A percentile compares a stretch with the other conserved stretches of the same genome.
Conservation (phyloP, 2,797 vertebrate genomes). For the Megaceryle alcyon region DNA sequence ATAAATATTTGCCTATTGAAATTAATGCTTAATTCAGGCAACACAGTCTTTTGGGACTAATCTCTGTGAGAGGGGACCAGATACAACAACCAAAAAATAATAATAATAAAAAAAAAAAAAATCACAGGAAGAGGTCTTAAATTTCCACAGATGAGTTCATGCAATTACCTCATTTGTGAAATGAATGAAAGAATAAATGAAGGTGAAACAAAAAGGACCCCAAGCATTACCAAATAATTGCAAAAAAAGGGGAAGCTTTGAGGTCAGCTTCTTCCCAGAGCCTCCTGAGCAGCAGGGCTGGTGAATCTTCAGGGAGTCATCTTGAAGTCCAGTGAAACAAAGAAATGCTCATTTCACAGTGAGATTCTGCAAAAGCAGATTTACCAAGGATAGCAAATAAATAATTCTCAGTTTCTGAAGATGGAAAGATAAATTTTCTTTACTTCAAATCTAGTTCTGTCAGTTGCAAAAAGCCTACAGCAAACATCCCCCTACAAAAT, state of each 20-base stretch:
- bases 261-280: not conserved
- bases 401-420: conserved; percentile 15
- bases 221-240: not conserved
- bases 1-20: conserved; percentile 41
- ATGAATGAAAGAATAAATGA: not conserved
- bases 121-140: not conserved
- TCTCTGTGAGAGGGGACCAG: not conserved
- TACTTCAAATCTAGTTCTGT: not conserved
- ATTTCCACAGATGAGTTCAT: not conserved
- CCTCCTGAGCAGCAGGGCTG: not conserved
- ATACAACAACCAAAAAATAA: not conserved
- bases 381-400: conserved; percentile 5
- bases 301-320: not conserved
- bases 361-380: conserved; percentile 1
- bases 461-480: not conserved
- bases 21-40: not conserved
- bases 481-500: not conserved
- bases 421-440: not conserved
- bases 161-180: not conserved
- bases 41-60: not conserved
- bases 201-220: not conserved
- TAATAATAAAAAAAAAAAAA: not conserved
- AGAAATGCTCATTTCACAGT: not conserved
- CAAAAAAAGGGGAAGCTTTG: not conserved
- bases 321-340: not conserved